Evolutionary conservation across 2,113 vertebrate species (phyloP), one percentile per base, ranked within the genome.

Genomic region (Nothobranchius furzeri): DNA sequence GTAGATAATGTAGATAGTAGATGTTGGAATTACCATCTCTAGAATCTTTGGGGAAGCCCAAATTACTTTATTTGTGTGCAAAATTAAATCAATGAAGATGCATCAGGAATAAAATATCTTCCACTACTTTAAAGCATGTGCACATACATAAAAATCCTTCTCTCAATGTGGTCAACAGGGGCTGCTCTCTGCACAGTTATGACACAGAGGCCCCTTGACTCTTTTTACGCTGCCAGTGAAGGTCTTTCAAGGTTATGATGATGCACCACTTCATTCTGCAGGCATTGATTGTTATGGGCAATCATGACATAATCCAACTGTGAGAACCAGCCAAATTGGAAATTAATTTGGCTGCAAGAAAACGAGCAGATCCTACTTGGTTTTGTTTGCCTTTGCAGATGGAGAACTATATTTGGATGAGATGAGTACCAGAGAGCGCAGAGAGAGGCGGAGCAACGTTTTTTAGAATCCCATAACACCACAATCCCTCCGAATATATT

Each of bases 171-270:
- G 52, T 60, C 87, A 82, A 58, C 70, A 83, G 87, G 78, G 83
- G 87, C 81, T 15, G 63, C 80, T 76, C 10, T 58, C 57, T 52
- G 55, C 72, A 35, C 76, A 61, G 45, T 35, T 43, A 40, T 49
- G 37, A 10, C 70, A 51, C 62, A 0, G 10, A 50, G 53, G 45
- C 49, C 64, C 70, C 53, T 60, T 60, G 72, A 69, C 75, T 77
- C 60, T 43, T 42, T 17, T 8, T 40, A 63, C 20, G 71, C 43
- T 59, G 70, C 73, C 79, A 73, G 58, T 84, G 89, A 90, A 90
- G 89, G 87, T 90, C 89, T 76, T 88, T 90, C 89, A 90, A 90
- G 89, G 89, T 89, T 86, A 88, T 72, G 64, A 70, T 86, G 75
- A 78, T 84, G 68, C 68, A 56, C 63, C 75, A 75, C 75, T 76